Base-by-base conservation (phyloP, 2,797 vertebrate species). In the Remorina albescens region DNA sequence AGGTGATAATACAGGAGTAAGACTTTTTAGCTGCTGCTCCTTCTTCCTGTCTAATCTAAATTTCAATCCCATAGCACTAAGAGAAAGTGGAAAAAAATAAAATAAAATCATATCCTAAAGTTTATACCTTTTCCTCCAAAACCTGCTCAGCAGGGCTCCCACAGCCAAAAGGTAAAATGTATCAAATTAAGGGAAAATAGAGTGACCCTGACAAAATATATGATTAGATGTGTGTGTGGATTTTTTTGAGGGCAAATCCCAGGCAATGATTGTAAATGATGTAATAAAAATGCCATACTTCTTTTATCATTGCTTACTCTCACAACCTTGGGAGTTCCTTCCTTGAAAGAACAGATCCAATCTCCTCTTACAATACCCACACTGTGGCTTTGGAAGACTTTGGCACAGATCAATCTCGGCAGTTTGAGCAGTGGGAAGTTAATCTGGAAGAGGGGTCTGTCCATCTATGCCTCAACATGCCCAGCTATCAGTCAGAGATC, bases 291-390 rank as follows among this genome's bases (percentile, higher is more conserved):
- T 55, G 26, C 65, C 44, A 62, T 82, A 74, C 72, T 68, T 81
- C 37, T 80, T 78, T 78, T 64, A 82, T 86, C 49, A 39, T 41
- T 50, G 59, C 51, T 71, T 65, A 75, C 50, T 68, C 50, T 30
- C 49, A 21, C 34, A 67, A 68, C 46, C 70, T 70, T 51, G 6
- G 15, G 62, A 71, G 60, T 51, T 58, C 34, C 67, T 78, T 71
- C 83, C 80, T 87, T 83, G 71, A 81, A 81, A 74, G 70, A 86
- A 82, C 13, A 80, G 72, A 89, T 84, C 78, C 65, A 84, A 81
- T 90, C 74, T 85, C 60, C 78, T 81, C 83, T 76, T 82, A 81
- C 78, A 78, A 68, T 67, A 64, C 69, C 28, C 68, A 63, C 77
- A 74, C 71, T 47, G 39, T 70, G 79, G 69, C 76, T 59, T 57